Percentiles rank a stretch among this genome's conserved stretches.
Conservation (phyloP, 2,797 vertebrate genomes). For the Myotis planiceps region DNA sequence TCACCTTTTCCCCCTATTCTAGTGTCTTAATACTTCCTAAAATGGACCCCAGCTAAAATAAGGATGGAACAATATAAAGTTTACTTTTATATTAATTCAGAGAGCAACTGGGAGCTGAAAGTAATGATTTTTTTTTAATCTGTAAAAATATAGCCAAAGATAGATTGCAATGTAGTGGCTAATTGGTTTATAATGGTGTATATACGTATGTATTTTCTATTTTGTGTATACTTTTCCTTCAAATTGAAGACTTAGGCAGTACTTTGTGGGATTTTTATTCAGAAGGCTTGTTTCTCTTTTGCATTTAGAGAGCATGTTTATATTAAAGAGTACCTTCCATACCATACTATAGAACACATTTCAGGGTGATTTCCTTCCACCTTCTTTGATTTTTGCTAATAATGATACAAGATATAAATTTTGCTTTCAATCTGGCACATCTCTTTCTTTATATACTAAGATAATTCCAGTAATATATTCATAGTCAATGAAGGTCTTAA, state of each 20-base stretch:
- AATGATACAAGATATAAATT: neutral
- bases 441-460: conserved; percentile 5
- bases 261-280: conserved; percentile 50
- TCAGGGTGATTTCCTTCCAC: neutral
- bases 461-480: conserved; percentile 18
- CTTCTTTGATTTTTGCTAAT: neutral
- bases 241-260: conserved; percentile 55
- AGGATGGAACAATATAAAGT: neutral
- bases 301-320: conserved; percentile 81
- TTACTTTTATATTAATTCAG: conserved; percentile 49
- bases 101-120: conserved; percentile 37
- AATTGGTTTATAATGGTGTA: conserved; percentile 28
- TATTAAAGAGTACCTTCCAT: conserved; percentile 85
- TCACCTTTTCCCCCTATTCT: neutral
- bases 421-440: neutral
- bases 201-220: conserved; percentile 44
- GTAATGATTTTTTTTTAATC: conserved; percentile 2
- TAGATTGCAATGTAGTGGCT: conserved; percentile 16
- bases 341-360: conserved; percentile 82
- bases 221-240: conserved; percentile 57
- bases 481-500: neutral
- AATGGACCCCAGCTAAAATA: conserved; percentile 29
- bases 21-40: conserved; percentile 18
- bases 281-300: conserved; percentile 86
- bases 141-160: neutral